Evolutionary conservation across 2,113 vertebrate genomes (phyloP).

Genomic region (Dissostichus mawsoni): DNA sequence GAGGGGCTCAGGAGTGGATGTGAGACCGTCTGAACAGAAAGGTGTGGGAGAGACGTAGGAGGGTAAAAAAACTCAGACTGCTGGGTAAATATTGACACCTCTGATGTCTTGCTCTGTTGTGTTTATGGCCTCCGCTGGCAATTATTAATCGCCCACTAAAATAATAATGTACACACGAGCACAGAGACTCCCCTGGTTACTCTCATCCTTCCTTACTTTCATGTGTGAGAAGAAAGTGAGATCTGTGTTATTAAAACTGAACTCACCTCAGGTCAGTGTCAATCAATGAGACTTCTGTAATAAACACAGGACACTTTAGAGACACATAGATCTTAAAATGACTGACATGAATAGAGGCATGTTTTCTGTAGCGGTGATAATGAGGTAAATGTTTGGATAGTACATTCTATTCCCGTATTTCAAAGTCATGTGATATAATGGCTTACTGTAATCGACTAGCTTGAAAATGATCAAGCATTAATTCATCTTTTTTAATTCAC

Average conservation of each 20-base stretch:
- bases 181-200: neutral
- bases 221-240: neutral
- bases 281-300: neutral
- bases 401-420: too few relatives aligned
- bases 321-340: neutral
- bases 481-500: too few relatives aligned
- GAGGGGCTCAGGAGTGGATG: neutral
- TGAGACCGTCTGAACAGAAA: neutral
- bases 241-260: neutral
- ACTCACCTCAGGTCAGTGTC: neutral
- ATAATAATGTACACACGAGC: constrained; percentile 2
- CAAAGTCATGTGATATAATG: too few relatives aligned
- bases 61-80: constrained; percentile 1
- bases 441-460: too few relatives aligned
- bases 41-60: neutral
- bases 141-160: constrained; percentile 64
- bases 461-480: too few relatives aligned
- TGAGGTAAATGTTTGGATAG: neutral
- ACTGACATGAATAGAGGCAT: neutral
- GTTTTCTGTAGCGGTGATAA: neutral
- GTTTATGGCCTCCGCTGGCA: constrained; percentile 56
- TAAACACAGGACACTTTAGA: neutral
- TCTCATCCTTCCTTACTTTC: neutral
- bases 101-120: constrained; percentile 26
- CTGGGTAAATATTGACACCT: constrained; percentile 64